phyloP scores from a whole-genome alignment of 2,888 invertebrate genomes.

The Nomada flava region DNA sequence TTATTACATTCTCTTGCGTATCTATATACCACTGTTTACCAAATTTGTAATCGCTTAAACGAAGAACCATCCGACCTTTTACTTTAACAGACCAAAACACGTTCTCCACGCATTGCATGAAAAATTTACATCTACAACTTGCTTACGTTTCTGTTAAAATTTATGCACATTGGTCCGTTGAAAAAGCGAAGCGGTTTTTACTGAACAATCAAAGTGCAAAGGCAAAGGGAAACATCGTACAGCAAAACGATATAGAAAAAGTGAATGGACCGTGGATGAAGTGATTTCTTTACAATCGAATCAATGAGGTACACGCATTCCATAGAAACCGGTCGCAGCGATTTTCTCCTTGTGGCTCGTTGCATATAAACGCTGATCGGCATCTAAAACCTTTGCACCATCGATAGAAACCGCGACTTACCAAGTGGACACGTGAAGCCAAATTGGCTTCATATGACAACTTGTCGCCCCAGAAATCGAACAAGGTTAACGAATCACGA shows the following conservation, averaged over 20 bases:
- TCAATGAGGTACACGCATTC: slow-evolving; percentile 57
- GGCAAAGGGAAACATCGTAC: too few relatives aligned
- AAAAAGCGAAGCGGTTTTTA: too few relatives aligned
- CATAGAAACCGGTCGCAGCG: slow-evolving; percentile 62
- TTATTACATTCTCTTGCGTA: too few relatives aligned
- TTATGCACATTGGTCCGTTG: too few relatives aligned
- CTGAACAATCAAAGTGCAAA: too few relatives aligned
- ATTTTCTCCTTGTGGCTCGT: slow-evolving; percentile 38
- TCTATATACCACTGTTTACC: too few relatives aligned
- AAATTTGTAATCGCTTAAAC: too few relatives aligned
- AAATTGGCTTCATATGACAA: slow-evolving; percentile 38
- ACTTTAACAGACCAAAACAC: too few relatives aligned
- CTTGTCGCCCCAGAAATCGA: slow-evolving; percentile 52
- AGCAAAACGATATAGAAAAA: slow-evolving; percentile 20
- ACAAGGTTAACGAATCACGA: slow-evolving; percentile 47
- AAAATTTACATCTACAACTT: too few relatives aligned
- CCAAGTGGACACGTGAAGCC: slow-evolving; percentile 41
- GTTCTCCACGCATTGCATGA: too few relatives aligned
- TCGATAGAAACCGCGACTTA: slow-evolving; percentile 40
- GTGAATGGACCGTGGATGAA: slow-evolving; percentile 62
- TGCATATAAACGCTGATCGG: slow-evolving; percentile 28
- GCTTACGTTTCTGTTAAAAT: too few relatives aligned
- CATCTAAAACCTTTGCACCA: slow-evolving; percentile 31
- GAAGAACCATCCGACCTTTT: too few relatives aligned
- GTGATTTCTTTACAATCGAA: slow-evolving; percentile 66